Conservation (phyloP, 2,113 vertebrate genomes). For the Dendrocopos noguchii region DNA sequence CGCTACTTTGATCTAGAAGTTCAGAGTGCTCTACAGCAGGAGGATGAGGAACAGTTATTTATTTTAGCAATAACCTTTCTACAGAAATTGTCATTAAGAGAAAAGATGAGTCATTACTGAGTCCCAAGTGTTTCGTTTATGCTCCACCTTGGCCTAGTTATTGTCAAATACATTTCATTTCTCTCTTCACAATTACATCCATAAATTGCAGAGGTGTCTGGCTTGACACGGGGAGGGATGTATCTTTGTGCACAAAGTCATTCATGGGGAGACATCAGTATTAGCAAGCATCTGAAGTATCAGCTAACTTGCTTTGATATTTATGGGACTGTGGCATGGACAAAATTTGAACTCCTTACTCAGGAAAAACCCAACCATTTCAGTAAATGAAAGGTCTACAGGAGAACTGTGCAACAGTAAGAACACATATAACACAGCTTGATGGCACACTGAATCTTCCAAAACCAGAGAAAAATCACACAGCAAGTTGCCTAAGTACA, state of each 20-base stretch:
- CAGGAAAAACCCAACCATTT: not conserved
- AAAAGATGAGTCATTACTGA: not conserved
- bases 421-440: not conserved
- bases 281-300: not conserved
- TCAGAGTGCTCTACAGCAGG: not conserved
- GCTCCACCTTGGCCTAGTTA: not conserved
- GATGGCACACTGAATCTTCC: not conserved
- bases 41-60: not conserved
- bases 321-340: not conserved
- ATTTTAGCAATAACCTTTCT: not conserved
- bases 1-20: not conserved
- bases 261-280: not conserved
- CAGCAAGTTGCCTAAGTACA: not conserved
- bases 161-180: not conserved
- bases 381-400: not conserved
- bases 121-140: not conserved
- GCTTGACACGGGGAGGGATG: not conserved
- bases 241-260: not conserved
- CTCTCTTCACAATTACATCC: not conserved
- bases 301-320: not conserved
- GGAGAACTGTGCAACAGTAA: not conserved
- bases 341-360: constrained; percentile 1
- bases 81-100: not conserved
- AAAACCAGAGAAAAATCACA: not conserved
- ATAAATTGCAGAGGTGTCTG: not conserved